Base-by-base conservation (phyloP, 2,113 vertebrate genomes). In the Peromyscus polionotus region DNA sequence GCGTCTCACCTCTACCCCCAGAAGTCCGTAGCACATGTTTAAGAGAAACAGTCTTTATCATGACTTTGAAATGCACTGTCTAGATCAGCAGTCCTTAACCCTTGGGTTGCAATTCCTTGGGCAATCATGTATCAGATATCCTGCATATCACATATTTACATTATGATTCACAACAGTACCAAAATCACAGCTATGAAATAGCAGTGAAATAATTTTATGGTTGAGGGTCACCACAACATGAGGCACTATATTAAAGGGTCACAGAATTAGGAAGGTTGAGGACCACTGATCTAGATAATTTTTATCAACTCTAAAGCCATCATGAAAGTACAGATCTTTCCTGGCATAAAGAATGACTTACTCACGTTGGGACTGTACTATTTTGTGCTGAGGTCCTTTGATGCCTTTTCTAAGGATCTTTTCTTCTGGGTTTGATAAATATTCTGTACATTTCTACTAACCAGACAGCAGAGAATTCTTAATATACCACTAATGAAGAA, bases 371-470 rank as follows among this genome's bases (percentile, higher is more conserved):
- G 92, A 73, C 48, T 85, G 7, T 26, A 77, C 28, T 61, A 48
- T n/a, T 91, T 73, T 39, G 28, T 57, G 24, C 11, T 81, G 6
- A 28, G 9, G 11, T 73, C 12, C 61, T 91, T 88, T 88, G 16
- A 80, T 68, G 48, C 26, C 33, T 87, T 51, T 17, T 42, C 26
- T 77, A 83, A 77, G 28, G 6, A 5, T 85, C 13, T 65, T 93
- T 85, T 84, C 81, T 61, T 93, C n/a, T 92, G 12, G 11, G 51
- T 65, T 79, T 95, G 72, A 70, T 87, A 88, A 24, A n/a, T 20
- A 68, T 31, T 88, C 73, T 90, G 22, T n/a, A 81, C 11, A 57
- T 86, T 5, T 75, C 33, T 89, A 36, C 24, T 17, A 89, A 45
- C 42, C 42, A 86, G 42, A 84, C 81, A 80, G 8, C 45, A 80